A percentile compares a stretch with the other conserved stretches of the same genome.
phyloP scores from a whole-genome alignment of 2,888 invertebrate genomes.

The Alloscopus bannaensis region DNA sequence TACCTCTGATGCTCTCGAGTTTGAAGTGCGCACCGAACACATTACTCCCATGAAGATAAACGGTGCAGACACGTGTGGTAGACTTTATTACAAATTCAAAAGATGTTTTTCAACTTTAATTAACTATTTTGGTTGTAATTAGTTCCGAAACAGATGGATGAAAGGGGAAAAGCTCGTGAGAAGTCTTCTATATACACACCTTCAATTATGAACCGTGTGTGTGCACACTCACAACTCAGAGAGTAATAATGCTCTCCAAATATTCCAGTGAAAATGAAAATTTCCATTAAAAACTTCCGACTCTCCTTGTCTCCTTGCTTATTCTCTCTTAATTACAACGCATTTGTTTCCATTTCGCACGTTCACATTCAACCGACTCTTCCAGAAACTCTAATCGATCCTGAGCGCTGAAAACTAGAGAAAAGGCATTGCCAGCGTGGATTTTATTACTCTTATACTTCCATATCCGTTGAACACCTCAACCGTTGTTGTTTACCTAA shows the following conservation, averaged over 20 bases:
- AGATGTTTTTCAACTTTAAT: slow-evolving; percentile 60
- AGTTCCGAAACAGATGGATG: slow-evolving; percentile 48
- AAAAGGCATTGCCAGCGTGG: neutral
- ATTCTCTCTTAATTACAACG: no score
- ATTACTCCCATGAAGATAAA: no score
- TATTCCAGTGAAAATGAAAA: neutral
- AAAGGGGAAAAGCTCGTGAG: slow-evolving; percentile 2
- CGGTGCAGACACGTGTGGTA: no score
- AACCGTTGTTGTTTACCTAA: neutral
- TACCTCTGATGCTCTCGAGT: no score
- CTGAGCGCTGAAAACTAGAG: neutral
- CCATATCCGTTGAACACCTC: neutral
- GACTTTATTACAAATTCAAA: slow-evolving; percentile 59
- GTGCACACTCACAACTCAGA: neutral
- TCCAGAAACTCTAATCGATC: neutral
- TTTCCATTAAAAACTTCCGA: neutral
- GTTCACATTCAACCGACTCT: neutral
- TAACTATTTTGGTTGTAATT: slow-evolving; percentile 61
- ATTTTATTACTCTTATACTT: neutral
- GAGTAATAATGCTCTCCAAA: neutral
- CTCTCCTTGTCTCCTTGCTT: neutral
- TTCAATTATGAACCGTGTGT: neutral
- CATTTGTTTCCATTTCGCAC: neutral
- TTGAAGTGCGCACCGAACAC: no score
- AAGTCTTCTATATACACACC: neutral